Percentiles rank a stretch among this genome's conserved stretches.
phyloP scores from a whole-genome alignment of 2,888 invertebrate genomes.

The Epistrophe eligans region DNA sequence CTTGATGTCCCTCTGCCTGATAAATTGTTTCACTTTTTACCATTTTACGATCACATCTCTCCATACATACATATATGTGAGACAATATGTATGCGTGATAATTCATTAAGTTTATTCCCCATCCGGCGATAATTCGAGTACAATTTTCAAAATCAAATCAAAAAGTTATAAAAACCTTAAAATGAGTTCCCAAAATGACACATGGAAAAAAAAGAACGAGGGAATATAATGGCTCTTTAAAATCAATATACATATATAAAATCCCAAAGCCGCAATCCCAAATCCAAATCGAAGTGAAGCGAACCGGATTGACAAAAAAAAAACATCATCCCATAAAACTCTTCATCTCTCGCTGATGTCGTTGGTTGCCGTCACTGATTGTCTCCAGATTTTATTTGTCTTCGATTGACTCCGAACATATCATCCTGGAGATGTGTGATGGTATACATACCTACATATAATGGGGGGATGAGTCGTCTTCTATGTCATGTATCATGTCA shows the following conservation, averaged over 20 bases:
- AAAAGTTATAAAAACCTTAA: slow-evolving; percentile 73
- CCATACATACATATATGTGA: neutral
- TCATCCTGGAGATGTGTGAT: slow-evolving; percentile 44
- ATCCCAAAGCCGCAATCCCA: slow-evolving; percentile 7
- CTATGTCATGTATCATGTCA: slow-evolving; percentile 73
- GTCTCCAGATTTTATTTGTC: slow-evolving; percentile 48
- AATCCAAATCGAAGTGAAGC: slow-evolving; percentile 31
- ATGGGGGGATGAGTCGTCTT: slow-evolving; percentile 59
- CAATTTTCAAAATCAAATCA: slow-evolving; percentile 75
- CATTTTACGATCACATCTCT: slow-evolving; percentile 58
- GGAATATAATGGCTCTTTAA: slow-evolving; percentile 44
- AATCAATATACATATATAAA: slow-evolving; percentile 55
- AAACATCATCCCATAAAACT: slow-evolving; percentile 49
- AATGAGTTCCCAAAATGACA: slow-evolving; percentile 58
- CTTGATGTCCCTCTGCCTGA: neutral
- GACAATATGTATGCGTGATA: slow-evolving; percentile 71
- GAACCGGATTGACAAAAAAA: neutral
- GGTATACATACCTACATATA: too few relatives aligned
- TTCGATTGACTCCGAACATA: slow-evolving; percentile 53
- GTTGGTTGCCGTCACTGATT: slow-evolving; percentile 25
- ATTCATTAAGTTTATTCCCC: slow-evolving; percentile 73
- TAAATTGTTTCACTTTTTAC: slow-evolving; percentile 54
- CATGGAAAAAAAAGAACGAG: neutral
- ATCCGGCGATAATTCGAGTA: slow-evolving; percentile 72
- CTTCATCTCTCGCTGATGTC: slow-evolving; percentile 21